Conservation (phyloP, 2,113 vertebrate genomes). For the pig (Sus scrofa) region T2T-Sscrofa CM000830.6:126823501-126824000, state of each 20-base stretch:
- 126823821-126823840: background rate
- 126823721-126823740: background rate
- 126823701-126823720: constrained; percentile 16
- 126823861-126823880: background rate
- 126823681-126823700: background rate
- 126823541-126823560: background rate
- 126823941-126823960: too few species aligned
- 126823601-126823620: background rate
- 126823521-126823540: background rate
- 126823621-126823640: background rate
- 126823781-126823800: background rate
- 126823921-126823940: too few species aligned
- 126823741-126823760: background rate
- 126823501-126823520: background rate
- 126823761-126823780: background rate
- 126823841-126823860: background rate
- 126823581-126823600: background rate
- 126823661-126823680: background rate
- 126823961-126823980: too few species aligned
- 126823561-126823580: background rate
- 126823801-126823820: background rate
- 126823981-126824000: too few species aligned
- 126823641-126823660: background rate
- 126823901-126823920: too few species aligned
- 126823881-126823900: too few species aligned